phyloP scores from a whole-genome alignment of 2,888 invertebrate genomes.

The Hetaerina titia region DNA sequence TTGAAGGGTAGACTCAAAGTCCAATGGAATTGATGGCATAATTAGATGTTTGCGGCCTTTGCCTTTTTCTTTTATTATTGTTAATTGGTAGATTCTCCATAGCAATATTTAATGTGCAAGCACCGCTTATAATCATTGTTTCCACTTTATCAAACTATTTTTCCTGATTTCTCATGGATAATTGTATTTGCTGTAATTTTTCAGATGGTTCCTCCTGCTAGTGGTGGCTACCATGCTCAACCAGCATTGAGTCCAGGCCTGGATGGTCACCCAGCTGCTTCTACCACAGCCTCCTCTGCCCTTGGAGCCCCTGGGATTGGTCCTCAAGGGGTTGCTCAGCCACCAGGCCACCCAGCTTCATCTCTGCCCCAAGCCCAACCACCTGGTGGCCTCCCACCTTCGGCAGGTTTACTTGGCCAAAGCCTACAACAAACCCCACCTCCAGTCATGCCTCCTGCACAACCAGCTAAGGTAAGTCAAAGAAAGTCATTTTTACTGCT shows the following conservation, averaged over 20 bases:
- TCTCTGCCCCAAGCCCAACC: constrained; percentile 75
- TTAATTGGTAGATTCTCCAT: not conserved
- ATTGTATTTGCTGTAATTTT: constrained; percentile 50
- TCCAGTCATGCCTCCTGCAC: constrained; percentile 83
- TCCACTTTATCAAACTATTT: not conserved
- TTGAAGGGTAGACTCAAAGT: not conserved
- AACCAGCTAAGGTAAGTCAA: constrained; percentile 86
- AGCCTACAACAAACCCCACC: constrained; percentile 73
- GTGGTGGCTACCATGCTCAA: constrained; percentile 76
- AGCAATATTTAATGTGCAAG: not conserved
- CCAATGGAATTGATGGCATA: not conserved
- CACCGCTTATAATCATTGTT: not conserved
- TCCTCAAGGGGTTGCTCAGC: constrained; percentile 76
- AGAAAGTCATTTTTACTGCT: too few relatives aligned
- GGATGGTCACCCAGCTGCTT: constrained; percentile 78
- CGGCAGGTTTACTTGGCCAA: constrained; percentile 60
- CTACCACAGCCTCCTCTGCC: constrained; percentile 77
- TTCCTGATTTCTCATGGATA: not conserved
- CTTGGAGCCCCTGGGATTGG: constrained; percentile 77
- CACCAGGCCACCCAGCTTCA: constrained; percentile 77
- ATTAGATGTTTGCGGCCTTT: not conserved
- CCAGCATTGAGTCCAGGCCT: constrained; percentile 75
- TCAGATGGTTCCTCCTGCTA: constrained; percentile 72
- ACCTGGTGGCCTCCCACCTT: constrained; percentile 69
- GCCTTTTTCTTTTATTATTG: not conserved